Evolutionary conservation across 2,888 invertebrate species (phyloP).

Genomic region (Fragum whitleyi): DNA sequence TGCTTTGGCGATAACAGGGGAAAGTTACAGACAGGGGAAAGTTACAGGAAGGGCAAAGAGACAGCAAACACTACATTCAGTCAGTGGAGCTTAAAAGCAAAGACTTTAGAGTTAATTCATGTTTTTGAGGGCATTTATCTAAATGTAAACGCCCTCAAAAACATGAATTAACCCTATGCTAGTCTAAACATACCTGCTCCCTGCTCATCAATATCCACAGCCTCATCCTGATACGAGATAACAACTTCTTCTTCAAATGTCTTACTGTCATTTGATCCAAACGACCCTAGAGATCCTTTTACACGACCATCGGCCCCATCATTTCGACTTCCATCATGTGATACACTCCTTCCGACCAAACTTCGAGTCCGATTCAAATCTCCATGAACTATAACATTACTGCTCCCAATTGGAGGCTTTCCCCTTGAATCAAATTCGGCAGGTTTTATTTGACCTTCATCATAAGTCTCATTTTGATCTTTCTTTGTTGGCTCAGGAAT

Average conservation of each 20-base stretch:
- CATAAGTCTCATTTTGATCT: neutral
- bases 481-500: constrained; percentile 40
- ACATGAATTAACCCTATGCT: no score
- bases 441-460: neutral
- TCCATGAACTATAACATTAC: neutral
- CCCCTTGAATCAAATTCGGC: constrained; percentile 13
- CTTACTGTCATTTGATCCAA: constrained; percentile 60
- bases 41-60: no score
- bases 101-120: no score
- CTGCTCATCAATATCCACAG: constrained; percentile 62
- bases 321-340: constrained; percentile 36
- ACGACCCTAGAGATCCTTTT: constrained; percentile 57
- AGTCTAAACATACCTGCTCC: constrained; percentile 55
- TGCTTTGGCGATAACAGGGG: no score
- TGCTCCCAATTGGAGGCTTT: constrained; percentile 34
- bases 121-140: no score
- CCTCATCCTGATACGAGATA: constrained; percentile 66
- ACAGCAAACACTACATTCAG: no score
- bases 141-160: no score
- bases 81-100: no score
- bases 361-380: constrained; percentile 13
- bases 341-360: constrained; percentile 31
- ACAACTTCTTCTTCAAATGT: constrained; percentile 64
- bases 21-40: no score
- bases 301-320: constrained; percentile 52